Conservation (phyloP, 2,888 invertebrate species). For the Tinea pellionella region DNA sequence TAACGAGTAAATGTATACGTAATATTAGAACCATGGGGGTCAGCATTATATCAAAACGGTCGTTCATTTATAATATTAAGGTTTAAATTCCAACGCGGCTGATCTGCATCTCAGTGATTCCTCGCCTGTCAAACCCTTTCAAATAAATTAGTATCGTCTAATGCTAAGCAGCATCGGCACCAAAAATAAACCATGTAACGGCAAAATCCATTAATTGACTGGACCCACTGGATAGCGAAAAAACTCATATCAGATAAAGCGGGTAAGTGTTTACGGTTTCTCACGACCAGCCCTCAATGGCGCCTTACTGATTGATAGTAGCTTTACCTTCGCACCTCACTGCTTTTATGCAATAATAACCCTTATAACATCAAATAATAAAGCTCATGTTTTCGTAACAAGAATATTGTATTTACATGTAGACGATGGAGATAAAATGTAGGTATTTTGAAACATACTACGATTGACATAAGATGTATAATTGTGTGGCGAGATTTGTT, state of each 20-base stretch:
- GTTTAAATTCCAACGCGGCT: constrained; percentile 32
- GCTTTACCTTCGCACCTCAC: constrained; percentile 48
- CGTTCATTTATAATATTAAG: constrained; percentile 14
- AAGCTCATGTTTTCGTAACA: background rate
- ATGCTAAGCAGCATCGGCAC: constrained; percentile 11
- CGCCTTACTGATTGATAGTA: constrained; percentile 68
- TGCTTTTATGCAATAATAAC: background rate
- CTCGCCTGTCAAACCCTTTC: constrained; percentile 52
- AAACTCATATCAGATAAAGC: constrained; percentile 59
- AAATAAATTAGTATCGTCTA: constrained; percentile 55
- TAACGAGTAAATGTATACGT: background rate
- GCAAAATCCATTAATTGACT: constrained; percentile 66
- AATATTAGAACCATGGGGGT: constrained; percentile 5
- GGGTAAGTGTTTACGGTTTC: constrained; percentile 69
- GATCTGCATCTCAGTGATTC: constrained; percentile 46
- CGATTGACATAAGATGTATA: constrained; percentile 20
- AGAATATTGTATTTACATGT: background rate
- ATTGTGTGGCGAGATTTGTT: constrained; percentile 16
- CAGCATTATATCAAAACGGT: background rate
- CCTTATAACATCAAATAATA: background rate
- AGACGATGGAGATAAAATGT: constrained; percentile 8
- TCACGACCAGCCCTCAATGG: constrained; percentile 69
- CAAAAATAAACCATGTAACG: constrained; percentile 54
- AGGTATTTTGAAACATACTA: background rate
- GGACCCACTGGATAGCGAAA: constrained; percentile 60